Evolutionary conservation across 2,113 vertebrate genomes (phyloP).

Genomic region (Hassar affinis): DNA sequence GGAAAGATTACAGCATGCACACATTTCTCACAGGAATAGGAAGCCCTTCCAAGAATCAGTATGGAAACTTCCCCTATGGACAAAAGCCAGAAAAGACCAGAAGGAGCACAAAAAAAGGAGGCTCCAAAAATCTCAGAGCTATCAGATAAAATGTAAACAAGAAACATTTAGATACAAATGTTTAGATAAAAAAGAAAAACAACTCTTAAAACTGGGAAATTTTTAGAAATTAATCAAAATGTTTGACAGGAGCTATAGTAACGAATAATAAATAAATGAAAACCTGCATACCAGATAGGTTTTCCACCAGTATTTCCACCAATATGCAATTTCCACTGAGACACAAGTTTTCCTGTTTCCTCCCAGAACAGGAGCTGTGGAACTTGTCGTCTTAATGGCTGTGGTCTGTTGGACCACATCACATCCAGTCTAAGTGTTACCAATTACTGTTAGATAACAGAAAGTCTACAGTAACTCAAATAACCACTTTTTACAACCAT

Average conservation of each 20-base stretch:
- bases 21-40: slow-evolving; percentile 30
- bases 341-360: not conserved
- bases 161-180: not conserved
- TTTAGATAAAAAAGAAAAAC: too few species aligned
- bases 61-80: slow-evolving; percentile 40
- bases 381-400: not conserved
- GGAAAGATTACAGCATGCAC: not conserved
- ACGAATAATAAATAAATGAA: not conserved
- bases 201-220: not conserved
- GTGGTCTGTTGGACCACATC: not conserved
- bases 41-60: slow-evolving; percentile 44
- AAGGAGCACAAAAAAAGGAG: not conserved
- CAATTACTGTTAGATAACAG: too few species aligned
- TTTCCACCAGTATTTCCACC: slow-evolving; percentile 13
- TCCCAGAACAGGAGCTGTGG: not conserved
- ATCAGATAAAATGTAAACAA: not conserved
- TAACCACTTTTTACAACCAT: too few species aligned
- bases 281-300: not conserved
- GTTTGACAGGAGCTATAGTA: not conserved
- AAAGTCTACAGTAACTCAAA: too few species aligned
- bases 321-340: not conserved
- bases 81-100: slow-evolving; percentile 20
- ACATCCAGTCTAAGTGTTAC: not conserved
- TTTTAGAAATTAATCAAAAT: not conserved
- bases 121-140: not conserved